Conservation (phyloP, 2,888 invertebrate species). For the Electrophaes corylata region DNA sequence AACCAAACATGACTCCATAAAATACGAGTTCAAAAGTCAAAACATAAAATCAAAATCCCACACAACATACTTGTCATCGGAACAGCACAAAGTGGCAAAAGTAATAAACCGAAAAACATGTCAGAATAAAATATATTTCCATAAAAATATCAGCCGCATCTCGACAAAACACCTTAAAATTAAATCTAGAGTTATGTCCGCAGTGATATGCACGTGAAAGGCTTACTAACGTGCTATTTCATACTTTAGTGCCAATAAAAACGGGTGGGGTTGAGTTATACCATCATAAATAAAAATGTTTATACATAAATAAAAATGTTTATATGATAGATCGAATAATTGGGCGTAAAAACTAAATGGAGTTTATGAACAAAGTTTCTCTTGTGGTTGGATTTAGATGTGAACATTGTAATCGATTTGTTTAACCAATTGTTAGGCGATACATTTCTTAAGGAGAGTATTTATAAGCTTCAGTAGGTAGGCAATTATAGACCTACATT, state of each 20-base stretch:
- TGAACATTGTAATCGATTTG: conserved; percentile 54
- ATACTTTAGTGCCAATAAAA: conserved; percentile 80
- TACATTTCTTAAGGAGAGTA: too few species aligned
- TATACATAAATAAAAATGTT: conserved; percentile 71
- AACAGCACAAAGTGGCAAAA: conserved; percentile 65
- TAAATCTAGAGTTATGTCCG: conserved; percentile 74
- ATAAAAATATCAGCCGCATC: conserved; percentile 74
- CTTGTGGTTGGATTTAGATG: conserved; percentile 56
- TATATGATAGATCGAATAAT: conserved; percentile 76
- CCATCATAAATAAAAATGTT: conserved; percentile 57
- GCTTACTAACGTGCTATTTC: conserved; percentile 77
- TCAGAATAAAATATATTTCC: conserved; percentile 65
- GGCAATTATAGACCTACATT: too few species aligned
- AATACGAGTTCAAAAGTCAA: conserved; percentile 26
- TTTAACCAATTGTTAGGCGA: conserved; percentile 20
- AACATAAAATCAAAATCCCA: conserved; percentile 31
- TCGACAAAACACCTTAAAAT: conserved; percentile 70
- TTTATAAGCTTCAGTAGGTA: too few species aligned
- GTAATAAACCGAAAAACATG: conserved; percentile 65
- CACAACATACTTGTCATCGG: conserved; percentile 45
- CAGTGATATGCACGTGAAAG: conserved; percentile 75
- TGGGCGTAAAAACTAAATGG: conserved; percentile 71
- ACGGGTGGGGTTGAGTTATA: conserved; percentile 61
- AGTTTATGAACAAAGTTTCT: conserved; percentile 51
- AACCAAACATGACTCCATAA: not conserved